A percentile compares a stretch with the other conserved stretches of the same genome.
Evolutionary conservation across 2,888 invertebrate species (phyloP).

Genomic region (Muschampia plurimacula): DNA sequence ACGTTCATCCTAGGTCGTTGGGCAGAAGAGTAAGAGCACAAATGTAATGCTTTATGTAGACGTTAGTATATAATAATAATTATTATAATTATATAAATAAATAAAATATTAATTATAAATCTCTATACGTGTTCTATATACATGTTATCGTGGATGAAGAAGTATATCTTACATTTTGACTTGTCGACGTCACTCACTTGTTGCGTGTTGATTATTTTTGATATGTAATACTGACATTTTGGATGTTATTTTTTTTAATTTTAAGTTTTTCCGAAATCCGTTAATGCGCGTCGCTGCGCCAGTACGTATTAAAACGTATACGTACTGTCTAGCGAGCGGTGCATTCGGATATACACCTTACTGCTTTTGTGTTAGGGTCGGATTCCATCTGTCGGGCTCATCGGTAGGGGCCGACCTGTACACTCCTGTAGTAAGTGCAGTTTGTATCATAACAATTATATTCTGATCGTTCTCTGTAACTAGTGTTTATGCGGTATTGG

Average conservation of each 20-base stretch:
- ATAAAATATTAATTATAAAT: conserved; percentile 38
- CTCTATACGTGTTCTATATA: conserved; percentile 34
- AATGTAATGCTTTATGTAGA: conserved; percentile 76
- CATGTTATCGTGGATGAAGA: conserved; percentile 1
- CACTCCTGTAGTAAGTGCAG: conserved; percentile 1
- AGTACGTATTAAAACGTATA: too few relatives aligned
- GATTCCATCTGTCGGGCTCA: not conserved
- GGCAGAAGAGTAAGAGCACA: conserved; percentile 24
- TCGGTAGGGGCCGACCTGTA: not conserved
- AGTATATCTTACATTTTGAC: conserved; percentile 27
- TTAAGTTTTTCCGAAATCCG: not conserved
- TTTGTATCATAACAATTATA: conserved; percentile 12
- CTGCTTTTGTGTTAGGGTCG: conserved; percentile 1
- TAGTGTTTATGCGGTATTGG: conserved; percentile 38
- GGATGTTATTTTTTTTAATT: conserved; percentile 27
- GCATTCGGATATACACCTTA: not conserved
- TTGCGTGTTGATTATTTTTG: conserved; percentile 35
- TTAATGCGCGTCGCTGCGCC: not conserved
- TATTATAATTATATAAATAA: conserved; percentile 49
- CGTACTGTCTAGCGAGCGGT: not conserved
- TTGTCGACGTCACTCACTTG: conserved; percentile 26
- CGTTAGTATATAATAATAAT: conserved; percentile 69
- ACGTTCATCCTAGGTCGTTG: not conserved
- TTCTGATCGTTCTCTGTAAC: conserved; percentile 26
- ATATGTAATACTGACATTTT: conserved; percentile 31